These are phyloP conservation scores for Stratiolaelaps scimitus DNA, from an alignment of 1,140 invertebrate species.

Conservation along the genomic window DNA sequence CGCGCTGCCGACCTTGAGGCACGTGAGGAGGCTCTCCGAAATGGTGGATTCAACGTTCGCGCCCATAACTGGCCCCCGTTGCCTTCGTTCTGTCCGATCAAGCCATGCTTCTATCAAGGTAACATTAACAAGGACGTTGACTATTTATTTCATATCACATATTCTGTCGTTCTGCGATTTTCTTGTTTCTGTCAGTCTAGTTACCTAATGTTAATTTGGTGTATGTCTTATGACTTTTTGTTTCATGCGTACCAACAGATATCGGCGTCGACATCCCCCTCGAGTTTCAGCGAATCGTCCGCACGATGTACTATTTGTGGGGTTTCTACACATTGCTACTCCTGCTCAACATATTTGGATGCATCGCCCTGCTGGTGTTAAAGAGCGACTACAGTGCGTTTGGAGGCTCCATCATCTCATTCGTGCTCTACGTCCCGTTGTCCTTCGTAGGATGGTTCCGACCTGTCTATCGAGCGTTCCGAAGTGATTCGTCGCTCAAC, in stretches of 20 bases:
- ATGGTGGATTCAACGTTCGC: conserved; percentile 53
- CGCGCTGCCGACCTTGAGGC: conserved; percentile 72
- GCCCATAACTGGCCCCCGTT: conserved; percentile 97
- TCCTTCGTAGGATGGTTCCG: conserved; percentile 96
- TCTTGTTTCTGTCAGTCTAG: too few species aligned
- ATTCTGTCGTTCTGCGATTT: too few species aligned
- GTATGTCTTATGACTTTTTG: too few species aligned
- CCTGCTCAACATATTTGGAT: conserved; percentile 70
- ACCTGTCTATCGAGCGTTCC: conserved; percentile 71
- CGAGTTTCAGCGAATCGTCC: conserved; percentile 90
- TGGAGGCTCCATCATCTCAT: conserved; percentile 74
- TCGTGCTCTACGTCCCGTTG: conserved; percentile 82
- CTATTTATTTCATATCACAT: too few species aligned
- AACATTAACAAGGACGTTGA: too few species aligned
- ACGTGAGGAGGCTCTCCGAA: conserved; percentile 71
- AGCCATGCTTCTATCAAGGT: conserved; percentile 92
- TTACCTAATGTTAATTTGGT: too few species aligned
- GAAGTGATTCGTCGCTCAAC: conserved; percentile 95
- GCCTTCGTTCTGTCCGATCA: conserved; percentile 71
- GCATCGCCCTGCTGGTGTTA: conserved; percentile 54
- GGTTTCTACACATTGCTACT: conserved; percentile 79
- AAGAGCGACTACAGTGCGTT: conserved; percentile 56
- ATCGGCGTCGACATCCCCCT: conserved; percentile 97
- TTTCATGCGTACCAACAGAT: conserved; percentile 47
- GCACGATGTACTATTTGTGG: conserved; percentile 89